Base-by-base conservation (phyloP, 2,113 vertebrate species). In the Notothenia coriiceps region DNA sequence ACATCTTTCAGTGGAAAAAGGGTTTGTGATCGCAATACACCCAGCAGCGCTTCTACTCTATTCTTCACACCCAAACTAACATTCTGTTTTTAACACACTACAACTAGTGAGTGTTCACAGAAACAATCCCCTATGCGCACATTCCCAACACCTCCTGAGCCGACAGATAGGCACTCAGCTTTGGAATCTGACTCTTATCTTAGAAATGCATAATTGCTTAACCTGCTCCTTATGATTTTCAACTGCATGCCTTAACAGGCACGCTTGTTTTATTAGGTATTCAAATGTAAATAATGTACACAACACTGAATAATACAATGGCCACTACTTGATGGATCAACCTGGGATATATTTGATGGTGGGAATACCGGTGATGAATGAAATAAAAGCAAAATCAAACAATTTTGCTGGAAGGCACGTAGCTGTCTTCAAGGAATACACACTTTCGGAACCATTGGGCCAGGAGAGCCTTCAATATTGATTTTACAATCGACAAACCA, bases 401-500 rank as follows among this genome's bases (percentile, higher is more conserved):
- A 7, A 25, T 61, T 79, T 62, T 25, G 46, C 62, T 40, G 2
- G 54, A 6, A 83, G 74, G 66, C 61, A 56, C 33, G 7, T 5
- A 14, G 44, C n/a, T 46, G 46, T 61, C 56, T 72, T 56, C 63
- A 40, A 75, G 35, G 35, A 68, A 33, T 43, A 69, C 44, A 47
- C 59, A 57, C 59, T 78, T 46, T 54, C 35, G 55, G 54, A 86
- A 52, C 50, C 51, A 52, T 78, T 60, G 20, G 13, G 70, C 47
- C 77, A 72, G 51, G 35, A 62, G 71, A 86, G 62, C 63, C 79
- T 65, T 74, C 18, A 13, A 40, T 82, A 88, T 85, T 74, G 88
- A 90, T 90, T 91, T 91, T 88, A 74, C 87, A 74, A 87, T 86
- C 85, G 88, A 65, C 83, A 84, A 88, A 71, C 17, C 60, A 74